A percentile compares a stretch with the other conserved stretches of the same genome.
These are phyloP conservation scores for Otocyon megalotis DNA, from an alignment of 2,113 vertebrate species.

Conservation along the genomic window DNA sequence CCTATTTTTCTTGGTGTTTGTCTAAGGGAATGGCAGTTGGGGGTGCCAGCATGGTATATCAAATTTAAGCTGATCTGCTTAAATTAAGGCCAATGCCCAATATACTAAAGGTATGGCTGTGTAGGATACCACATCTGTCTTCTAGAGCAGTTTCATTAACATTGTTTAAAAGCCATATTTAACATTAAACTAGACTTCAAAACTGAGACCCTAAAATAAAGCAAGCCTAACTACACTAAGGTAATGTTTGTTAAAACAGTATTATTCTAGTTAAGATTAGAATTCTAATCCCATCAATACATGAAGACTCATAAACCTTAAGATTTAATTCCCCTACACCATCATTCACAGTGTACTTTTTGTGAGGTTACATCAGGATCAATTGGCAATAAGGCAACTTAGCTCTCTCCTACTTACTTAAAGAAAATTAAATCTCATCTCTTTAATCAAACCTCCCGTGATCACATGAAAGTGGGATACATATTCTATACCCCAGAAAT, in stretches of 20 bases:
- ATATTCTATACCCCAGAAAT: neutral
- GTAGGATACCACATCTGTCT: neutral
- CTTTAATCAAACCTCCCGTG: neutral
- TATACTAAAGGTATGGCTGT: neutral
- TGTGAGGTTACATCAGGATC: neutral
- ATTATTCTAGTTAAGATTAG: slow-evolving; percentile 16
- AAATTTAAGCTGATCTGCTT: slow-evolving; percentile 44
- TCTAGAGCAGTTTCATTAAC: slow-evolving; percentile 40
- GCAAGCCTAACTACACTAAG: neutral
- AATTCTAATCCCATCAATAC: slow-evolving; percentile 2
- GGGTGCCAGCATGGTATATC: neutral
- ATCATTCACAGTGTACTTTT: neutral
- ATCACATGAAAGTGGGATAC: neutral
- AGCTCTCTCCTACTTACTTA: neutral
- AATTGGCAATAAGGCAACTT: neutral
- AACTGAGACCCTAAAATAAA: neutral
- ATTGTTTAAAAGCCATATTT: slow-evolving; percentile 27
- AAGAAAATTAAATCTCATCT: slow-evolving; percentile 36
- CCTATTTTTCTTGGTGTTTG: neutral
- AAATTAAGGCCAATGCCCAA: slow-evolving; percentile 14
- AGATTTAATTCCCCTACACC: neutral
- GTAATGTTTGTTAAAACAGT: neutral
- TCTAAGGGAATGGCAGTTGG: neutral
- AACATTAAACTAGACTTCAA: slow-evolving; percentile 21
- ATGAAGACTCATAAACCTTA: slow-evolving; percentile 1